Evolutionary conservation across 2,888 invertebrate species (phyloP), one percentile per base, ranked within the genome.

Genomic region (Caenorhabditis uteleia): DNA sequence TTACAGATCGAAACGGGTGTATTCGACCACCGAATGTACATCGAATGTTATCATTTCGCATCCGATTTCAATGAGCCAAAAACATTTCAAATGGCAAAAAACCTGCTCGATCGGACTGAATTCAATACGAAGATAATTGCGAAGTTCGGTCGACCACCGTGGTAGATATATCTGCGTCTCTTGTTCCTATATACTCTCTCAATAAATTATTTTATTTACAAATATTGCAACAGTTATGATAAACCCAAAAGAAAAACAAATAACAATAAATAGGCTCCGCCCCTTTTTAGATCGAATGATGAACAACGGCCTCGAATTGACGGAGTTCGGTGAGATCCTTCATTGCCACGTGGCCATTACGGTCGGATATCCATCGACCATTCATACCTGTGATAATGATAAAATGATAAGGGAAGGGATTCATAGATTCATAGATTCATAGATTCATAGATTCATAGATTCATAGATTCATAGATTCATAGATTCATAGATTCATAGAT

Each of bases 341-440:
- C 82, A 82, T 82, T 33, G 81, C 81, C 31, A 80, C 74, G 61
- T 82, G 82, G 8, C 79, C 75, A 46, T 81, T 81, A 34, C 82
- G 44, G 43, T 82, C 82, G 21, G 75, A 75, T 2, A 82, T 72
- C 82, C 82, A 82, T 36, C 82, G 50, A 7, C 71, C 71, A 29
- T 71, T 71, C n/a, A n/a, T n/a, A n/a, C n/a, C n/a, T n/a, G n/a
- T n/a, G 65, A 80, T 79, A 21, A 77, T 51, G 29, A 74, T 74
- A 21, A 79, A 34, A 78, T 79, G 68, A 18, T 76, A 68, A 14
- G 8, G 5, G n/a, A 34, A 34, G n/a, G 7, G 14, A n/a, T n/a
- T n/a, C n/a, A n/a, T n/a, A n/a, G n/a, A n/a, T n/a, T n/a, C n/a
- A n/a, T n/a, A n/a, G n/a, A n/a, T 20, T 36, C 18, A 16, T 20